Evolutionary conservation across 53 echinoderm and acorn worm genomes (phyloP).

Genomic region (Antedon mediterranea): DNA sequence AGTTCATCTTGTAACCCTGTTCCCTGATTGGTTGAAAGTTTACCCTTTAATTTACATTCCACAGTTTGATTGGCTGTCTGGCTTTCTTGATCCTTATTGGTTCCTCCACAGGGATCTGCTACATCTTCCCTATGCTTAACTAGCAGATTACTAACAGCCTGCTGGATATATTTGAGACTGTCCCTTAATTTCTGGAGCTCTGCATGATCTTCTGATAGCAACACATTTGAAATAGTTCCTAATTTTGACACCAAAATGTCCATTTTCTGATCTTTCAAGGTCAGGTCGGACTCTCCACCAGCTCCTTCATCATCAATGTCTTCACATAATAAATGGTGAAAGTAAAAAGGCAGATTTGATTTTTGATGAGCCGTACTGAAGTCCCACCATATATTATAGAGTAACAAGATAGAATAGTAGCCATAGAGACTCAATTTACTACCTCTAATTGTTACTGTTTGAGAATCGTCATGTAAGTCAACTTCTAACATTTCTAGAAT

Average conservation of each 20-base stretch:
- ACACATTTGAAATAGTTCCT: constrained; percentile 4
- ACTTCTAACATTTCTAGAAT: too few relatives aligned
- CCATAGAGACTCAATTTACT: constrained; percentile 16
- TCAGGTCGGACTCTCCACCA: neutral
- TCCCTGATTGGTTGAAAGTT: neutral
- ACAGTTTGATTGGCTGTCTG: neutral
- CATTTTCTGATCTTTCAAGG: too few relatives aligned
- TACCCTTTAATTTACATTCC: neutral
- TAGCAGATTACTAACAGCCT: constrained; percentile 13
- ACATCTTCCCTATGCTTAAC: constrained; percentile 8
- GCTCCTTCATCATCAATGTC: neutral
- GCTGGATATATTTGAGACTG: constrained; percentile 15
- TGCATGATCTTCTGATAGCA: constrained; percentile 26
- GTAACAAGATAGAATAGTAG: constrained; percentile 12
- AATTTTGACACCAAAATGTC: constrained; percentile 7
- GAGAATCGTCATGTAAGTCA: too few relatives aligned
- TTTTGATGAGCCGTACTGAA: neutral
- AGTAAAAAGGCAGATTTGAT: too few relatives aligned
- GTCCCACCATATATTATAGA: constrained; percentile 39
- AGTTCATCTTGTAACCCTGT: neutral
- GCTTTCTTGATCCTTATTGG: neutral
- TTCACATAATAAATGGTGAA: too few relatives aligned
- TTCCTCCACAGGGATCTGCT: neutral
- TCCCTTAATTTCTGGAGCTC: neutral
- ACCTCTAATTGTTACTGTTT: neutral